Percentiles rank a stretch among this genome's conserved stretches.
These are phyloP conservation scores for Gonioctena quinquepunctata DNA, from an alignment of 1,140 invertebrate species.

Conservation along the genomic window DNA sequence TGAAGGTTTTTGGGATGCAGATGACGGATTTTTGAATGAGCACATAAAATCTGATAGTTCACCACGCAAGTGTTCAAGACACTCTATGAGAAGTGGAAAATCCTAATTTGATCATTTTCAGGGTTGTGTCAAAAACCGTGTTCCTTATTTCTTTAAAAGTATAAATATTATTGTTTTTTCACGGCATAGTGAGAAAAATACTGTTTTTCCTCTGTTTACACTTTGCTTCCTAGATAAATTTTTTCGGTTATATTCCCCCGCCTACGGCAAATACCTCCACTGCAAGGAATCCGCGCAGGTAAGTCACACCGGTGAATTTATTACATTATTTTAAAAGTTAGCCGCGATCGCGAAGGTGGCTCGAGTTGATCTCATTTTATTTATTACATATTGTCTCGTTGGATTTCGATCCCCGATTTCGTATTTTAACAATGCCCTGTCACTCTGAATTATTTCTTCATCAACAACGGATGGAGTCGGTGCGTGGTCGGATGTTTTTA, in stretches of 20 bases:
- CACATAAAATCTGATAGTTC: too few relatives aligned
- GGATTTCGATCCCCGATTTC: slow-evolving; percentile 1
- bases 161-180: too few relatives aligned
- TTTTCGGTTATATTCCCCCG: background rate
- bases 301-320: slow-evolving; percentile 14
- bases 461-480: background rate
- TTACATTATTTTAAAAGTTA: slow-evolving; percentile 9
- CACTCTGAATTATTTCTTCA: slow-evolving; percentile 19
- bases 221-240: too few relatives aligned
- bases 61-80: too few relatives aligned
- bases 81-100: too few relatives aligned
- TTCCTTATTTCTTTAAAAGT: too few relatives aligned
- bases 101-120: too few relatives aligned
- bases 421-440: slow-evolving; percentile 11
- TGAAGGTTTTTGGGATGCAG: too few relatives aligned
- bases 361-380: slow-evolving; percentile 13
- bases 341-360: slow-evolving; percentile 6
- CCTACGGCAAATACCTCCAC: background rate
- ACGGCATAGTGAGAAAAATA: too few relatives aligned
- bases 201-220: too few relatives aligned
- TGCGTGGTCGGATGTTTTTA: background rate
- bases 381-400: slow-evolving; percentile 19
- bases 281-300: background rate
- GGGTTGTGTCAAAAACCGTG: too few relatives aligned
- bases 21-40: too few relatives aligned